A percentile compares a stretch with the other conserved stretches of the same genome.
phyloP scores from a whole-genome alignment of 2,888 invertebrate genomes.

The Heteropelma amictum region DNA sequence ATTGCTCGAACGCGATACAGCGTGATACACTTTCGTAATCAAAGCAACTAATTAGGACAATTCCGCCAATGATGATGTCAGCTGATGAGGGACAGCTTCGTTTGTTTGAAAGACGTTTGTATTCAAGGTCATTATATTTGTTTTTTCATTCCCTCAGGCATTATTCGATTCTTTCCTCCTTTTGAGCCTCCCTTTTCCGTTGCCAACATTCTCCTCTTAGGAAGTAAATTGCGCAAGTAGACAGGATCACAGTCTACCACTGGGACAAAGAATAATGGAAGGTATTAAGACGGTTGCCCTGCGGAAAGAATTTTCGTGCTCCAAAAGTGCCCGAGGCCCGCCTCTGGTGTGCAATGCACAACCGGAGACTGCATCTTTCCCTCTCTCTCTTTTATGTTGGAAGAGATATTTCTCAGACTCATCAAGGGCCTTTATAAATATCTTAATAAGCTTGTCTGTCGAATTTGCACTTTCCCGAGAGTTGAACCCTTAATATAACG shows the following conservation, averaged over 20 bases:
- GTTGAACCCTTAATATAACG: constrained; percentile 5
- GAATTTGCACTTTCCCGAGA: constrained; percentile 50
- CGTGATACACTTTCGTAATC: too few species aligned
- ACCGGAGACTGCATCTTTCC: constrained; percentile 13
- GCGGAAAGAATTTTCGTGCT: constrained; percentile 55
- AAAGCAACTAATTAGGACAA: too few species aligned
- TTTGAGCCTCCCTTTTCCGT: not conserved
- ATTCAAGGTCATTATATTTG: constrained; percentile 6
- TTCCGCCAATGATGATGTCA: too few species aligned
- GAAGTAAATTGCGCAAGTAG: constrained; percentile 45
- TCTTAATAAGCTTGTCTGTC: constrained; percentile 65
- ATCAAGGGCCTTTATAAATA: constrained; percentile 68
- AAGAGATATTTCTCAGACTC: constrained; percentile 62
- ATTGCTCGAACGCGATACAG: too few species aligned
- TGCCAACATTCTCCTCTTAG: not conserved
- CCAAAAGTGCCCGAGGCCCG: constrained; percentile 28
- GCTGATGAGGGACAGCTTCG: not conserved
- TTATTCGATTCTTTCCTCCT: constrained; percentile 6
- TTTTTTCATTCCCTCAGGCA: not conserved
- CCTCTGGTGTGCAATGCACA: not conserved
- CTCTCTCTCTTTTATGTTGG: not conserved
- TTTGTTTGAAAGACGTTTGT: not conserved
- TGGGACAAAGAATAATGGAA: constrained; percentile 71
- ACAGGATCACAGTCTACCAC: constrained; percentile 49
- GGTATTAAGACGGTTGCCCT: constrained; percentile 63